phyloP scores from a whole-genome alignment of 2,113 vertebrate genomes.

The Sinosuthora webbiana region DNA sequence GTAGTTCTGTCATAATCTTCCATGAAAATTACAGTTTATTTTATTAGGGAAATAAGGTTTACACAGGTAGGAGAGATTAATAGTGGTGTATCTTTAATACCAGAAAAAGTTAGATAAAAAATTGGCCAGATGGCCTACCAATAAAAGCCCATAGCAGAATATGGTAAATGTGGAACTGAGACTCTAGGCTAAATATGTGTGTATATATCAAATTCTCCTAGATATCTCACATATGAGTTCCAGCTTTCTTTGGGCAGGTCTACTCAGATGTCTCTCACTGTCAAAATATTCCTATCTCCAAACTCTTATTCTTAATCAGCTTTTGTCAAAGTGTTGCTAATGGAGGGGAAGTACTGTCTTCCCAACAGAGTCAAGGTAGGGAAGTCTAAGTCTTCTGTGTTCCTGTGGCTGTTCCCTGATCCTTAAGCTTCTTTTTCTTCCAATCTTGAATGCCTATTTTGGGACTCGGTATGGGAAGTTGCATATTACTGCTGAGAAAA shows the following conservation, averaged over 20 bases:
- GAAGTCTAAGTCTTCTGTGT: background rate
- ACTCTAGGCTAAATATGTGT: background rate
- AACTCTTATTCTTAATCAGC: background rate
- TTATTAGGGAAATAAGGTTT: background rate
- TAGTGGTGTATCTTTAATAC: background rate
- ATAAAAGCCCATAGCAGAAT: background rate
- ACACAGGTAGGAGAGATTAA: background rate
- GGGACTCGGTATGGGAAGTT: background rate
- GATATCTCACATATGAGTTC: background rate
- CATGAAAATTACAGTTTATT: background rate
- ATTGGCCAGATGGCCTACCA: background rate
- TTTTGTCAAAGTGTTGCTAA: background rate
- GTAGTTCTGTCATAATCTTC: background rate
- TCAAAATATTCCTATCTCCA: background rate
- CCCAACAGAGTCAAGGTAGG: too few species aligned
- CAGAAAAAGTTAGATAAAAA: background rate
- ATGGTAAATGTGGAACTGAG: background rate
- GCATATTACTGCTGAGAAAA: background rate
- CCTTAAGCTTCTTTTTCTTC: background rate
- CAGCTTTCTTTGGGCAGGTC: background rate
- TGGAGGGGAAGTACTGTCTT: background rate
- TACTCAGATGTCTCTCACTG: background rate
- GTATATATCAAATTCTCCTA: background rate
- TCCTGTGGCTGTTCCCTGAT: background rate
- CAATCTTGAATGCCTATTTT: background rate